Evolutionary conservation across 2,797 vertebrate species (phyloP).

Genomic region (Artibeus lituratus): DNA sequence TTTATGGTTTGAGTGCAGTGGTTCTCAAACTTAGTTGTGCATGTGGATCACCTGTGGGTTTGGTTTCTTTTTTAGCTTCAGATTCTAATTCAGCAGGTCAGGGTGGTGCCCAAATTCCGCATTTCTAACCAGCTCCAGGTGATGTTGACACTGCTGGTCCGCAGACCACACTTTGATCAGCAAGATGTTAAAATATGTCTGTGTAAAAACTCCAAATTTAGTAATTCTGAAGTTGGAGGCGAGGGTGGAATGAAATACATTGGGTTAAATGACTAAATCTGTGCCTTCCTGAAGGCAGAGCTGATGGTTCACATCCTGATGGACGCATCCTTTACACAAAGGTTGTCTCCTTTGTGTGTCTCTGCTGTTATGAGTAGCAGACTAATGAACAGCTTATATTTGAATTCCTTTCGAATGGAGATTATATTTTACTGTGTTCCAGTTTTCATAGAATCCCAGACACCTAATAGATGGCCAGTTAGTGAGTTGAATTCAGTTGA

Average conservation of each 20-base stretch:
- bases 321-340: not conserved
- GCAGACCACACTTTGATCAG: not conserved
- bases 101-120: not conserved
- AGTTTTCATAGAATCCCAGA: not conserved
- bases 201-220: constrained; percentile 9
- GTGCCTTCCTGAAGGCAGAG: not conserved
- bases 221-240: not conserved
- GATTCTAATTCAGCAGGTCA: not conserved
- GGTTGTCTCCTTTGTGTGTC: not conserved
- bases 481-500: constrained; percentile 17
- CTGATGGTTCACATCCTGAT: not conserved
- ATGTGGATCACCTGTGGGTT: not conserved
- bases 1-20: not conserved
- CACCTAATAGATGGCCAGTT: not conserved
- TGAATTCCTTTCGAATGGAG: not conserved
- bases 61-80: not conserved
- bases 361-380: not conserved
- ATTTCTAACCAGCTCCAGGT: not conserved
- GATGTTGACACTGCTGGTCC: not conserved
- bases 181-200: not conserved
- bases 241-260: not conserved
- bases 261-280: not conserved
- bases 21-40: not conserved
- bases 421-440: not conserved
- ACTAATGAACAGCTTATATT: not conserved